Percentiles rank a stretch among this genome's conserved stretches.
These are phyloP conservation scores for Pteruthius melanotis DNA, from an alignment of 2,113 vertebrate species.

Conservation along the genomic window DNA sequence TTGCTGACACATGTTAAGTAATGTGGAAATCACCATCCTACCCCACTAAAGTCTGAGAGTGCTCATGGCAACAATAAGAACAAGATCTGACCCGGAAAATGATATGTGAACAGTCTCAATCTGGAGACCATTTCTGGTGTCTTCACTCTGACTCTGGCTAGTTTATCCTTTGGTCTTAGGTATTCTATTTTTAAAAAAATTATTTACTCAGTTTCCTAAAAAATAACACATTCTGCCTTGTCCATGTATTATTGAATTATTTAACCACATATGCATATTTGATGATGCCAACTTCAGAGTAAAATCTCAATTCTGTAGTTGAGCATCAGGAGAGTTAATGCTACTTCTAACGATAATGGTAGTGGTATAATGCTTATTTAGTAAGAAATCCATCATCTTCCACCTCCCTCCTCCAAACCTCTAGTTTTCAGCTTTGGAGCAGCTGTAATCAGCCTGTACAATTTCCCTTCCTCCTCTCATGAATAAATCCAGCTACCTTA, in stretches of 20 bases:
- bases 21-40: background rate
- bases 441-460: slow-evolving; percentile 9
- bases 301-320: background rate
- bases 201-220: background rate
- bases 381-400: background rate
- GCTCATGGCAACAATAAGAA: background rate
- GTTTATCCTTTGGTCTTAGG: background rate
- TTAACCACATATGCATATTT: background rate
- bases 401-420: background rate
- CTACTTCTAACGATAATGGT: background rate
- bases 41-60: background rate
- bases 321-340: background rate
- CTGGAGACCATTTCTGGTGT: background rate
- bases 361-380: background rate
- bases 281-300: background rate
- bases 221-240: background rate
- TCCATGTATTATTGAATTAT: background rate
- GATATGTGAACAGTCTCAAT: background rate
- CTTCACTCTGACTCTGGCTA: background rate
- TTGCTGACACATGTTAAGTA: slow-evolving; percentile 18
- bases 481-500: slow-evolving; percentile 41
- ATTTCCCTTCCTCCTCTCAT: slow-evolving; percentile 18
- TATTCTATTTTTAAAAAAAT: background rate
- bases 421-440: slow-evolving; percentile 16
- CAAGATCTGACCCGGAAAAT: background rate